Evolutionary conservation across 1,140 invertebrate genomes (phyloP).

Genomic region (Gyrodactylus salaris): DNA sequence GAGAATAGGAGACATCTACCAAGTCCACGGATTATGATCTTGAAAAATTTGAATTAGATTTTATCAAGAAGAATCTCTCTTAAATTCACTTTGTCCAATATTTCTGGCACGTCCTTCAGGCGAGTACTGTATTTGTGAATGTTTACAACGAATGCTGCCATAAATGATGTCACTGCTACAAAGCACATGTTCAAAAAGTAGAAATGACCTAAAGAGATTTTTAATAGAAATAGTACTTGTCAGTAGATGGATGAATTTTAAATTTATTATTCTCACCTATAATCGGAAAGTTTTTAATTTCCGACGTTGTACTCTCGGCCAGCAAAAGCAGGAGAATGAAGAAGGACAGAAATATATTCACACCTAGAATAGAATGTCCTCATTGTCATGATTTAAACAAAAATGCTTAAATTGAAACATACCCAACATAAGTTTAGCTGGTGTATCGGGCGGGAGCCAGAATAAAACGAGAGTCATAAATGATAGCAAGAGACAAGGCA

Average conservation of each 20-base stretch:
- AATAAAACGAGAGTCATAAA: constrained; percentile 20
- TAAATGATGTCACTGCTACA: neutral
- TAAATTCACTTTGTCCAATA: neutral
- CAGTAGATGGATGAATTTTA: neutral
- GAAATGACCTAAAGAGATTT: neutral
- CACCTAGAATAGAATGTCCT: constrained; percentile 6
- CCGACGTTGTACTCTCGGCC: constrained; percentile 7
- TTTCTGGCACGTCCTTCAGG: neutral
- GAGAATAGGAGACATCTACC: too few relatives aligned
- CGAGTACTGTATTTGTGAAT: neutral
- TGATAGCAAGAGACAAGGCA: constrained; percentile 15
- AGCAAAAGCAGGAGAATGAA: constrained; percentile 11
- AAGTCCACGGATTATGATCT: too few relatives aligned
- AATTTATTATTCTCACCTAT: constrained; percentile 8
- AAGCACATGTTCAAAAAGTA: neutral
- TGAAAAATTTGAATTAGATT: too few relatives aligned
- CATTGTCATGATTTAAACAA: neutral
- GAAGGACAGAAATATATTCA: constrained; percentile 12
- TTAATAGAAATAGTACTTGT: neutral
- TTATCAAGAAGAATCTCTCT: neutral
- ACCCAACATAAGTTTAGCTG: constrained; percentile 21
- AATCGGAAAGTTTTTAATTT: constrained; percentile 7
- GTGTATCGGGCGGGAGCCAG: constrained; percentile 21
- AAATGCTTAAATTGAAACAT: neutral
- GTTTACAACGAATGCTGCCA: neutral